Percentiles rank a stretch among this genome's conserved stretches.
Conservation (phyloP, 2,797 vertebrate species). For the Acanthurus tractus region DNA sequence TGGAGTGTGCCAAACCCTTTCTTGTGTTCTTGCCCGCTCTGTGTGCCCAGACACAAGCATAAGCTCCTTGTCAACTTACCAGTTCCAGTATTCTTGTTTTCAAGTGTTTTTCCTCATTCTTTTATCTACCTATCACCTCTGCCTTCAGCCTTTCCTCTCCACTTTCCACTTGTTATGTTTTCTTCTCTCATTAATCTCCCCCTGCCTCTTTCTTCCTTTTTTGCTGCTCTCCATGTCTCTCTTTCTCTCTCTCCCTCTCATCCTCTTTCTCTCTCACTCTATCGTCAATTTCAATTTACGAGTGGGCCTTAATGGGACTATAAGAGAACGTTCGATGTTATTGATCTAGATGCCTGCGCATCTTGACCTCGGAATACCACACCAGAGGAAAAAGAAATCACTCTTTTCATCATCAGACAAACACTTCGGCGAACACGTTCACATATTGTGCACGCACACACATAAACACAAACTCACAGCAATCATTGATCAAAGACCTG, state of each 20-base stretch:
- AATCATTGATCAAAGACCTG: constrained; percentile 76
- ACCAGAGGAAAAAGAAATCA: constrained; percentile 57
- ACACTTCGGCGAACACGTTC: constrained; percentile 57
- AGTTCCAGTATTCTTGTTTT: constrained; percentile 40
- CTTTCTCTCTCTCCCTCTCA: constrained; percentile 34
- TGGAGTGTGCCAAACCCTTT: constrained; percentile 48
- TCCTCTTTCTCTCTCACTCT: constrained; percentile 47
- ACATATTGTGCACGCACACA: background rate
- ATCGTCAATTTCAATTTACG: constrained; percentile 84
- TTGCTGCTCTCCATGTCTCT: constrained; percentile 29
- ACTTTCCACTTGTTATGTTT: constrained; percentile 44
- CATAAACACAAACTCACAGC: constrained; percentile 32
- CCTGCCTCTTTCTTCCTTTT: constrained; percentile 35
- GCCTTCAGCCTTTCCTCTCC: constrained; percentile 36
- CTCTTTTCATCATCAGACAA: constrained; percentile 74
- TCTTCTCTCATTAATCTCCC: constrained; percentile 46
- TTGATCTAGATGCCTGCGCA: constrained; percentile 77
- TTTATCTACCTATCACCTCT: constrained; percentile 51
- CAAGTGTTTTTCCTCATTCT: constrained; percentile 44
- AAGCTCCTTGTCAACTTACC: constrained; percentile 43
- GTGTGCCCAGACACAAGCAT: constrained; percentile 34
- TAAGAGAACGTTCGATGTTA: constrained; percentile 81
- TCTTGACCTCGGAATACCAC: constrained; percentile 75
- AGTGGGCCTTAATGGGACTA: constrained; percentile 81
- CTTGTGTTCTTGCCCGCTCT: constrained; percentile 41